Base-by-base conservation (phyloP, 1,140 invertebrate species). In the Papilio polytes region DNA sequence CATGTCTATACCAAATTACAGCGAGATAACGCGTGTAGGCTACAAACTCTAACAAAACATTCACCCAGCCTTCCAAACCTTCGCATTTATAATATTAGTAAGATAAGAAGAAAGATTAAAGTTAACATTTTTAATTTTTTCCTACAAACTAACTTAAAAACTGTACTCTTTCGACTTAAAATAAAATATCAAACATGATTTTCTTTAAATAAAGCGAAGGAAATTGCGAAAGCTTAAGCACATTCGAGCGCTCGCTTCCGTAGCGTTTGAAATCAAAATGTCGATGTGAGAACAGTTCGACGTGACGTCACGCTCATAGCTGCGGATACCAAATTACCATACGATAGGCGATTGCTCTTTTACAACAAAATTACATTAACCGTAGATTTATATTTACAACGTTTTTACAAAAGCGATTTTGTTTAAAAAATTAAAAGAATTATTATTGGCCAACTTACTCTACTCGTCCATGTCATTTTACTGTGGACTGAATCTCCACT, bases 221-320 rank as follows among this genome's bases (percentile, higher is more conserved):
- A 70, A 70, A 70, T 70, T 70, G 63, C 26, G 31, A 70, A 70
- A 70, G 63, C 26, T 70, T 70, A 31, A 31, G 22, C 63, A 70
- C 63, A 70, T 70, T 70, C 63, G 63, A 70, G 63, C 12, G 4
- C 26, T 70, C 63, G 36, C 63, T 70, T 70, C 63, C 63, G 63
- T 31, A 70, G 63, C 63, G 63, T 70, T 70, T 70, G 12, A 70
- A 70, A 70, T 70, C 26, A 70, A 70, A 70, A 70, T 70, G 48
- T 31, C 22, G 31, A 70, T 36, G 22, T 70, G 22, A 70, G 36
- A 70, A 31, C 63, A 70, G 26, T 31, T 70, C 12, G 22, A 70
- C 22, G 59, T 66, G 22, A 70, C 59, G 59, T 31, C 13, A 13
- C 22, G 59, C 9, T 59, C 56, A 22, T 59, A 66, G 63, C 63